Conservation (phyloP, 1,140 invertebrate species). For the Bacillus rossius region DNA sequence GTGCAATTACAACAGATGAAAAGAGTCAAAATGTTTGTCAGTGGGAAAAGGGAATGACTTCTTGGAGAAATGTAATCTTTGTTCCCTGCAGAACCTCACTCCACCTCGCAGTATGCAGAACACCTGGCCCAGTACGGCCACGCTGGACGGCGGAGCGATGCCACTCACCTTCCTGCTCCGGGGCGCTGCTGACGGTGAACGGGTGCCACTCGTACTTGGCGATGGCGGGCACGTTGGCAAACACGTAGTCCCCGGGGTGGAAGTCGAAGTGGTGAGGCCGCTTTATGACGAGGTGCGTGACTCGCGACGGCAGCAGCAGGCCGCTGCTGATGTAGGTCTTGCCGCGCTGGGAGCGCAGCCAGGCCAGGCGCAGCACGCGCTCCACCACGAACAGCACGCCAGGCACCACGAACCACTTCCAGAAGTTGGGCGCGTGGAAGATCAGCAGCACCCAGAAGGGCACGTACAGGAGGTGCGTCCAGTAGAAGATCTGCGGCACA, state of each 20-base stretch:
- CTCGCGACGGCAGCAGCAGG: slow-evolving; percentile 75
- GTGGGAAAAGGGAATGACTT: too few species aligned
- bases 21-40: too few species aligned
- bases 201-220: slow-evolving; percentile 96
- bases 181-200: slow-evolving; percentile 93
- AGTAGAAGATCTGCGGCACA: slow-evolving; percentile 79
- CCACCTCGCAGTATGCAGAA: too few species aligned
- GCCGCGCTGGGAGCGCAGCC: slow-evolving; percentile 60
- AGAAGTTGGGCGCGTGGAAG: slow-evolving; percentile 88
- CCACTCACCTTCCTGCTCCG: slow-evolving; percentile 92
- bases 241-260: slow-evolving; percentile 91
- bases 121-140: too few species aligned
- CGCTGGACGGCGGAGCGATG: too few species aligned
- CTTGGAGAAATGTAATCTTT: too few species aligned
- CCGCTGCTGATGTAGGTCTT: slow-evolving; percentile 84
- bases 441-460: slow-evolving; percentile 84
- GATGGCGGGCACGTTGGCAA: slow-evolving; percentile 88
- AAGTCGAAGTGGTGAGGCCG: slow-evolving; percentile 81
- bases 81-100: too few species aligned
- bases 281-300: slow-evolving; percentile 83
- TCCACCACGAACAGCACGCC: slow-evolving; percentile 77
- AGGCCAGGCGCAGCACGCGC: slow-evolving; percentile 57
- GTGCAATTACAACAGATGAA: too few species aligned
- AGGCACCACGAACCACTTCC: slow-evolving; percentile 91
- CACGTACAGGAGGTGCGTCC: slow-evolving; percentile 88